Evolutionary conservation across 1,140 invertebrate genomes (phyloP).

Genomic region (Euwallacea similis): DNA sequence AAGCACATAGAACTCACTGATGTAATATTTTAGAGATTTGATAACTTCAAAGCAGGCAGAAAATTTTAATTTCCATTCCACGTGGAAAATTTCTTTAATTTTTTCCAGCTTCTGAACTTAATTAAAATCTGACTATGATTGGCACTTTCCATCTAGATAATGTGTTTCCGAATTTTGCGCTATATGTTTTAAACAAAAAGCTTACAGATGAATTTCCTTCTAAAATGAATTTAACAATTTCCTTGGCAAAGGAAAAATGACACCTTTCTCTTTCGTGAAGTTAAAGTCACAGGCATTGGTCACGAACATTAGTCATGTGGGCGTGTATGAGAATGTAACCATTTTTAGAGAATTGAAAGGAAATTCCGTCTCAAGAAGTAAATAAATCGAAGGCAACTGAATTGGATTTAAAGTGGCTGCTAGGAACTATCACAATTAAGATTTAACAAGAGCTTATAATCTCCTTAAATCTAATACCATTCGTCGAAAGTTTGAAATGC

Average conservation of each 20-base stretch:
- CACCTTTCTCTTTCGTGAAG: too few species aligned
- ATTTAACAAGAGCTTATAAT: too few species aligned
- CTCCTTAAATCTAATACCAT: neutral
- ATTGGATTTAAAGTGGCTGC: too few species aligned
- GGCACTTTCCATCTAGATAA: constrained; percentile 1
- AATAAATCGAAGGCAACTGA: too few species aligned
- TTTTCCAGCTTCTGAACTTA: constrained; percentile 6
- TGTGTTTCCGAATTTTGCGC: constrained; percentile 4
- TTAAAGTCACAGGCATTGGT: too few species aligned
- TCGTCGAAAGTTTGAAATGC: neutral
- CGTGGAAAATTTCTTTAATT: constrained; percentile 17
- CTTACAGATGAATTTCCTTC: too few species aligned
- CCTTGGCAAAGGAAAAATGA: too few species aligned
- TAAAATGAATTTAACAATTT: too few species aligned
- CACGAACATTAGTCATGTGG: too few species aligned
- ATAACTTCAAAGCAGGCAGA: constrained; percentile 1
- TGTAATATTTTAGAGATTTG: constrained; percentile 6
- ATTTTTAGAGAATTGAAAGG: constrained; percentile 2
- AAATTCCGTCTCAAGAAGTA: neutral
- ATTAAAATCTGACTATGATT: constrained; percentile 10
- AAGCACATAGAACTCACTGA: constrained; percentile 3
- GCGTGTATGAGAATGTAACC: neutral
- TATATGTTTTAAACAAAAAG: too few species aligned
- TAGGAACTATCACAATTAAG: too few species aligned
- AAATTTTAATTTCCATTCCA: constrained; percentile 12